Conservation (phyloP, 2,888 invertebrate species). For the Eledone cirrhosa region DNA sequence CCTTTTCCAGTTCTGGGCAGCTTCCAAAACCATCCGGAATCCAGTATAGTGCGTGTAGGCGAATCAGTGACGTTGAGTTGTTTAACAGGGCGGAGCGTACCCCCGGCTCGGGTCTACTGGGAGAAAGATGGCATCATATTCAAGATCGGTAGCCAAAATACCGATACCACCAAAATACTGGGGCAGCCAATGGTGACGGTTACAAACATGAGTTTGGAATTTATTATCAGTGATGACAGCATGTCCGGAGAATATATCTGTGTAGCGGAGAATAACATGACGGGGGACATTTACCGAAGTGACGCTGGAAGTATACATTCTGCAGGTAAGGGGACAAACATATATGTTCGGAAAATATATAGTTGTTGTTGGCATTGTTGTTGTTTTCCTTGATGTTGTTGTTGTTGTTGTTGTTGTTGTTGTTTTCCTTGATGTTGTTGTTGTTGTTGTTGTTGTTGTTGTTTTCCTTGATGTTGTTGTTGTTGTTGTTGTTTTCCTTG, state of each 20-base stretch:
- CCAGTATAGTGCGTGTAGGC: conserved; percentile 43
- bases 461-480: background rate
- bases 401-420: background rate
- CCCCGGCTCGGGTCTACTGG: conserved; percentile 49
- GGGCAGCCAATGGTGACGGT: conserved; percentile 42
- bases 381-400: background rate
- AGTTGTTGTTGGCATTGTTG: background rate
- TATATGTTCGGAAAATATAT: too few relatives aligned
- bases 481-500: too few relatives aligned
- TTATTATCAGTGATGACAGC: conserved; percentile 39
- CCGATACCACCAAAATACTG: conserved; percentile 47
- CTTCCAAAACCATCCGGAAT: conserved; percentile 51
- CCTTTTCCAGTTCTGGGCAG: conserved; percentile 54
- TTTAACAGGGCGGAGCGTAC: conserved; percentile 51
- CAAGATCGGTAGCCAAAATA: conserved; percentile 44
- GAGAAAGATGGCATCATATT: conserved; percentile 48
- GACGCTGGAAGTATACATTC: conserved; percentile 43
- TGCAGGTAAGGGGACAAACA: conserved; percentile 39
- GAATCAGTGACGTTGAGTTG: conserved; percentile 50
- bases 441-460: conserved; percentile 6
- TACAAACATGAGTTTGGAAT: conserved; percentile 48
- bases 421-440: background rate
- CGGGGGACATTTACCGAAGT: conserved; percentile 46
- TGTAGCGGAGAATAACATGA: conserved; percentile 50
- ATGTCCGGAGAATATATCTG: conserved; percentile 48